These are phyloP conservation scores for Pedionomus torquatus DNA, from an alignment of 2,113 vertebrate species.

Conservation along the genomic window DNA sequence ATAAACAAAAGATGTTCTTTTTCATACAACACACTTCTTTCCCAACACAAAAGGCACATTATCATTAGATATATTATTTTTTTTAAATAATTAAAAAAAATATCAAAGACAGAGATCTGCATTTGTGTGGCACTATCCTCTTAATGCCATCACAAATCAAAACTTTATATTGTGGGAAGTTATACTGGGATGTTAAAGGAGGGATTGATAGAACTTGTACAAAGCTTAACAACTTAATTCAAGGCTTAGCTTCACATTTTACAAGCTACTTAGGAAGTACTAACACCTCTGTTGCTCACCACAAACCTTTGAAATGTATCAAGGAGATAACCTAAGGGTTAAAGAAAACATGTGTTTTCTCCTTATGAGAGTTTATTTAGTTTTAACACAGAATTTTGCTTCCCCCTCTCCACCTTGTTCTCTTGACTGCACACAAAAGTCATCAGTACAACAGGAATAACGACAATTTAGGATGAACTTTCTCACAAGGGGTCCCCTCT, in stretches of 20 bases:
- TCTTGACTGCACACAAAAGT: background rate
- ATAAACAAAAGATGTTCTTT: background rate
- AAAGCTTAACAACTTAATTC: slow-evolving; percentile 31
- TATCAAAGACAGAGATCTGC: background rate
- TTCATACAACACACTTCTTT: background rate
- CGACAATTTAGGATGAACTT: background rate
- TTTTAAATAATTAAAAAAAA: background rate
- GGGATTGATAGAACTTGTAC: background rate
- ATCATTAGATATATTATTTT: background rate
- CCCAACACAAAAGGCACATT: background rate
- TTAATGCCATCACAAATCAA: background rate
- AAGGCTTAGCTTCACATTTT: slow-evolving; percentile 21
- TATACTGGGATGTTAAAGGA: background rate
- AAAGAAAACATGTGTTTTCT: background rate
- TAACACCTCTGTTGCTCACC: slow-evolving; percentile 1
- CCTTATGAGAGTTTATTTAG: background rate
- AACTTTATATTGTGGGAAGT: background rate
- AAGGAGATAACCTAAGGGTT: slow-evolving; percentile 21
- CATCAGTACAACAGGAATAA: background rate
- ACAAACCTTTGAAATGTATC: slow-evolving; percentile 21
- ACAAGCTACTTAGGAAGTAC: background rate
- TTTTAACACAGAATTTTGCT: background rate
- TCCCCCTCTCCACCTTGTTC: background rate
- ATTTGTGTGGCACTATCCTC: background rate
- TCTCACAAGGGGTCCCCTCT: rapidly evolving